phyloP scores from a whole-genome alignment of 2,888 invertebrate species.

The Meganola albula region DNA sequence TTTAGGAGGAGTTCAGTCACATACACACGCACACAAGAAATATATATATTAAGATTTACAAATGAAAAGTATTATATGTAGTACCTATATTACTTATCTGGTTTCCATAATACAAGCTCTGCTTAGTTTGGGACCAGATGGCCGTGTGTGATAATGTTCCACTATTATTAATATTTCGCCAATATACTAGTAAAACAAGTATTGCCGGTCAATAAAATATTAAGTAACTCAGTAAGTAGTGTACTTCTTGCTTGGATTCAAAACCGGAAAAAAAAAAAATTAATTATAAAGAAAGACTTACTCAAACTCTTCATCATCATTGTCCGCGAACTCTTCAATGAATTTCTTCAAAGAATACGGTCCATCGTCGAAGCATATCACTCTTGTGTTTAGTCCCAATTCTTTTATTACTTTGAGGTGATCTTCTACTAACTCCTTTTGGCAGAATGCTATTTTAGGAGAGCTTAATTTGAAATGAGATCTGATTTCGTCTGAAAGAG shows the following conservation, averaged over 20 bases:
- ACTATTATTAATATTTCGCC: too few relatives aligned
- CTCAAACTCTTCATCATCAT: slow-evolving; percentile 39
- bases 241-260: background rate
- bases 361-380: slow-evolving; percentile 47
- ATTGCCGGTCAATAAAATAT: too few relatives aligned
- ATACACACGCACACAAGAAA: too few relatives aligned
- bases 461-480: slow-evolving; percentile 38
- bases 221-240: too few relatives aligned
- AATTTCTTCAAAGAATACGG: slow-evolving; percentile 41
- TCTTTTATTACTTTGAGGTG: slow-evolving; percentile 33
- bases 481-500: slow-evolving; percentile 50
- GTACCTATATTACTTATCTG: too few relatives aligned
- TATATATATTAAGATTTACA: too few relatives aligned
- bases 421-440: slow-evolving; percentile 31
- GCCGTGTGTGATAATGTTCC: too few relatives aligned
- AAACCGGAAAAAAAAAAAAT: background rate
- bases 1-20: too few relatives aligned
- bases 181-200: too few relatives aligned
- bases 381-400: slow-evolving; percentile 36
- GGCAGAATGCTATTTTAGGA: slow-evolving; percentile 55
- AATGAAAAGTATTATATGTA: too few relatives aligned
- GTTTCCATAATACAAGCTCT: too few relatives aligned
- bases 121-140: too few relatives aligned
- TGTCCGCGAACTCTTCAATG: slow-evolving; percentile 31
- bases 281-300: slow-evolving; percentile 25